Evolutionary conservation across 1,140 invertebrate species (phyloP).

Genomic region (Berghia stephanieae): DNA sequence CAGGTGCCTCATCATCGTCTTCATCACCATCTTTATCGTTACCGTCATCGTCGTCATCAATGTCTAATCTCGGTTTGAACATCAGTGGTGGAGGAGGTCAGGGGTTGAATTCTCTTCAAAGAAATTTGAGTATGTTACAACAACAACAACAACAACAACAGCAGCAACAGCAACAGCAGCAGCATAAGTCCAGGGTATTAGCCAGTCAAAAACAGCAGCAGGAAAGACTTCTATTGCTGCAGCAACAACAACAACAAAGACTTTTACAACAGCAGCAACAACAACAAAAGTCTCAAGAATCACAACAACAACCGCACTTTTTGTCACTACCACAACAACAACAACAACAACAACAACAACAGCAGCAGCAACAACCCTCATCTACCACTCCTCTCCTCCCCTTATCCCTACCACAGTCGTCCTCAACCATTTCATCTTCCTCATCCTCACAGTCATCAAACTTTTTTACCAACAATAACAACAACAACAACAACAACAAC

Average conservation of each 20-base stretch:
- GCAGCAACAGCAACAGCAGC: constrained; percentile 18
- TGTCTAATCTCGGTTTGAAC: too few species aligned
- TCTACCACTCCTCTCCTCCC: constrained; percentile 4
- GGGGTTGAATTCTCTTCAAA: background rate
- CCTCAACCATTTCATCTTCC: background rate
- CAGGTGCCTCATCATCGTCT: too few species aligned
- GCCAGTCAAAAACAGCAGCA: constrained; percentile 16
- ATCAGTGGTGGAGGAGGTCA: background rate
- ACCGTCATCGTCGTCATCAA: too few species aligned
- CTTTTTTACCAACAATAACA: constrained; percentile 18
- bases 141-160: constrained; percentile 6
- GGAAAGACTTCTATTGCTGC: background rate
- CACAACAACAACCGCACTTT: constrained; percentile 8
- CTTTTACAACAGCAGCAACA: constrained; percentile 13
- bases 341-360: constrained; percentile 15
- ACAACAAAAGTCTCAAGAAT: constrained; percentile 20
- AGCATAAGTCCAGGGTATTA: background rate
- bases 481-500: constrained; percentile 29
- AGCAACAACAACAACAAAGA: constrained; percentile 24
- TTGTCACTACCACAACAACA: background rate
- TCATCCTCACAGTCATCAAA: constrained; percentile 1
- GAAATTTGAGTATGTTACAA: too few species aligned
- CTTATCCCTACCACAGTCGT: background rate
- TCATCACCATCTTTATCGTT: too few species aligned
- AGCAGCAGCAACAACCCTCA: background rate